Evolutionary conservation across 2,888 invertebrate genomes (phyloP).

Genomic region (Drosophila paramelanica): DNA sequence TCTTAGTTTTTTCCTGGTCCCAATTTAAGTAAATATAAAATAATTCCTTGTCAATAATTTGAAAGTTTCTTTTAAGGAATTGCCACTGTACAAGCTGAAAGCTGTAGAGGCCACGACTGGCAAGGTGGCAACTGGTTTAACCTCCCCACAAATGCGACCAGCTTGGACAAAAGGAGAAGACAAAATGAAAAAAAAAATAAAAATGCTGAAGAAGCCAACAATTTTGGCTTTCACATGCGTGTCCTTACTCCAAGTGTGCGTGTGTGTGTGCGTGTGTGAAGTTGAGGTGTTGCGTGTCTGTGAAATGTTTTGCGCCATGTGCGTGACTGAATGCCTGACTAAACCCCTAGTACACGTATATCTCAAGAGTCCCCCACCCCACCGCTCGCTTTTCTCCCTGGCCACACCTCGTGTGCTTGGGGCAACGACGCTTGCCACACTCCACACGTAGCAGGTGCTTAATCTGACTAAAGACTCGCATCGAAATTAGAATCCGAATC

Average conservation of each 20-base stretch:
- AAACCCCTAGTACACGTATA: slow-evolving; percentile 19
- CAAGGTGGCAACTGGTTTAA: slow-evolving; percentile 3
- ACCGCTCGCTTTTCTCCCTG: not conserved
- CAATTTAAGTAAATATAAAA: too few relatives aligned
- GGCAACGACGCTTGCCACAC: slow-evolving; percentile 22
- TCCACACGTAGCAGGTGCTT: slow-evolving; percentile 52
- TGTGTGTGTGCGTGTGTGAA: slow-evolving; percentile 22
- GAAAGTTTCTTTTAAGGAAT: not conserved
- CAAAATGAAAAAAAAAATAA: slow-evolving; percentile 1
- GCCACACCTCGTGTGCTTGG: not conserved
- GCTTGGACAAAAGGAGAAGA: slow-evolving; percentile 10
- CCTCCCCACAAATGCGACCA: not conserved
- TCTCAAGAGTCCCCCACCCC: not conserved
- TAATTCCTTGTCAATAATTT: too few relatives aligned
- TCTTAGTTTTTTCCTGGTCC: too few relatives aligned
- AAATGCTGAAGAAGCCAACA: slow-evolving; percentile 31
- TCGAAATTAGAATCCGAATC: slow-evolving; percentile 52
- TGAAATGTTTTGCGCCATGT: slow-evolving; percentile 69
- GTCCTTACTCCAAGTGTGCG: slow-evolving; percentile 16
- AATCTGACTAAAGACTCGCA: slow-evolving; percentile 57
- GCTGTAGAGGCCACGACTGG: slow-evolving; percentile 1
- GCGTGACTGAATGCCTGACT: slow-evolving; percentile 69
- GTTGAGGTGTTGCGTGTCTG: slow-evolving; percentile 72
- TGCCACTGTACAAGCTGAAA: slow-evolving; percentile 10
- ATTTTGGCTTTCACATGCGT: slow-evolving; percentile 31